Base-by-base conservation (phyloP, 2,113 vertebrate species). In the Dipodomys stephensi region DNA sequence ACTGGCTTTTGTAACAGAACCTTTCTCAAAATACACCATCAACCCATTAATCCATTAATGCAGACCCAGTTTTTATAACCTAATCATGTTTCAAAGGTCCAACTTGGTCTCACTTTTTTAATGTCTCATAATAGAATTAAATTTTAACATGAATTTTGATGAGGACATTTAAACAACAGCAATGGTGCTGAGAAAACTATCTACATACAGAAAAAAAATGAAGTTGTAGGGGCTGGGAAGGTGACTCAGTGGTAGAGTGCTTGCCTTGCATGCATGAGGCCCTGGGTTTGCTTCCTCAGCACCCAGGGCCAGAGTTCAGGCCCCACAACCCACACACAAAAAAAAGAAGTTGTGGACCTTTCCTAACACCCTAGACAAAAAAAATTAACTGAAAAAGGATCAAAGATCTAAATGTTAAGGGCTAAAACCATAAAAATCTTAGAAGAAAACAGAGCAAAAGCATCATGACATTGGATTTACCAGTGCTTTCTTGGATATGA, bases 401-500 rank as follows among this genome's bases (percentile, higher is more conserved):
- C 49, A 53, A 53, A 53, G 49, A 53, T 53, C 49, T 53, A 53
- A 53, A 53, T 53, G 49, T 39, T 53, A 67, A 90, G 67, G 83
- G 49, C 10, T 53, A 90, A 84, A 94, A 76, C 64, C 60, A 53
- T 53, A 53, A 73, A 90, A 86, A 74, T 18, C 62, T 83, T 8
- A 16, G 23, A 53, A 53, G 11, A 53, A 53, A 53, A 12, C 12
- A 53, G 49, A 53, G 8, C 49, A 35, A 35, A 35, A 35, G 35
- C 35, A 35, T 35, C 35, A 53, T 53, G 49, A 53, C 12, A 53
- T 53, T 87, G 78, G 49, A 83, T 81, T 84, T 57, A n/a, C 23
- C 39, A 94, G 35, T 20, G n/a, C 44, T 84, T 88, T 88, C 60
- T 96, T 76, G 72, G 60, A 49, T 79, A 30, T 30, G 28, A 77